phyloP scores from a whole-genome alignment of 2,797 vertebrate species.

The Tapera naevia region DNA sequence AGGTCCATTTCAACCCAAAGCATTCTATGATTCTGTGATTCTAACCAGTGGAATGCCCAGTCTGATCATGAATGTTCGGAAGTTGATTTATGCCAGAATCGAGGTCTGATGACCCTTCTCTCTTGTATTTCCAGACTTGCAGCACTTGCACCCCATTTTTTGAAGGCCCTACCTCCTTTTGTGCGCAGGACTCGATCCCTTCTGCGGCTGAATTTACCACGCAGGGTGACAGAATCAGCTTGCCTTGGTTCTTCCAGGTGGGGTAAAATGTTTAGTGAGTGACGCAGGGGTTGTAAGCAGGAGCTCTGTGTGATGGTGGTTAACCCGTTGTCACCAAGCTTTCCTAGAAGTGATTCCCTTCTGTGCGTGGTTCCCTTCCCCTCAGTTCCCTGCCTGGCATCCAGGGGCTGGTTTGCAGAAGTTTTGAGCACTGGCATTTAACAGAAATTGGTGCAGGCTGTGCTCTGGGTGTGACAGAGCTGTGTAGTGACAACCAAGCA shows the following conservation, averaged over 20 bases:
- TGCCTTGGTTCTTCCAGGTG: neutral
- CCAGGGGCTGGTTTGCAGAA: neutral
- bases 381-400: neutral
- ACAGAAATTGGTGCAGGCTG: neutral
- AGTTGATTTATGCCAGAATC: neutral
- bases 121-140: neutral
- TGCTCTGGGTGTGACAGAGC: neutral
- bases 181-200: rapidly evolving
- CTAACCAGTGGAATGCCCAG: neutral
- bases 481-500: neutral
- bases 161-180: neutral
- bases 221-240: neutral
- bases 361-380: too few species aligned
- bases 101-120: neutral
- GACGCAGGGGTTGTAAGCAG: neutral
- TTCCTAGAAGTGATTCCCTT: neutral
- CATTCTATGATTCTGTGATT: neutral
- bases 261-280: neutral
- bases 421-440: neutral
- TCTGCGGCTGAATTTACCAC: neutral
- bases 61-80: neutral
- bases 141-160: rapidly evolving
- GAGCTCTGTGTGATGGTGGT: neutral
- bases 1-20: too few species aligned
- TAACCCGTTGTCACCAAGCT: neutral